These are phyloP conservation scores for Matsumyia berberina DNA, from an alignment of 2,888 invertebrate species.

Conservation along the genomic window DNA sequence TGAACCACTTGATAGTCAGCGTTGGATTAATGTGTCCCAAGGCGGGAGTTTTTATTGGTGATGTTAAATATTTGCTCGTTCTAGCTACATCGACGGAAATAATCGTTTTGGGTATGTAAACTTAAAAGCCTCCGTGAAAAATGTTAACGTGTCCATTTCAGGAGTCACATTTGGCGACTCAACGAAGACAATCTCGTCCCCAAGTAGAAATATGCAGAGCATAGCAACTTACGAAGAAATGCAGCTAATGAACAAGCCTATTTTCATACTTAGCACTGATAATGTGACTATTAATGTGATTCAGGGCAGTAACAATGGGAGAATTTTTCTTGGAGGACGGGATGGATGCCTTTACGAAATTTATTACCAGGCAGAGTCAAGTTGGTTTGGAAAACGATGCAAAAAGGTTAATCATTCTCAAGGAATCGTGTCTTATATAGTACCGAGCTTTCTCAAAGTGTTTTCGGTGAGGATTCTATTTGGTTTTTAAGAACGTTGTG, in stretches of 20 bases:
- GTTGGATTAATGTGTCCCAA: constrained; percentile 96
- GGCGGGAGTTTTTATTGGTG: constrained; percentile 93
- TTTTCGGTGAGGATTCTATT: constrained; percentile 82
- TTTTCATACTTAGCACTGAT: constrained; percentile 96
- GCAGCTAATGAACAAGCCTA: constrained; percentile 96
- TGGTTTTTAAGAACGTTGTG: background rate
- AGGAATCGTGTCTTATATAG: constrained; percentile 92
- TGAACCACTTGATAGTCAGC: constrained; percentile 96
- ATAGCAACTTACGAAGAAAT: constrained; percentile 88
- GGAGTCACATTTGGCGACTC: constrained; percentile 83
- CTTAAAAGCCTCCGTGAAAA: background rate
- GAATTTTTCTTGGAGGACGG: constrained; percentile 97
- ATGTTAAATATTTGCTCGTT: constrained; percentile 95
- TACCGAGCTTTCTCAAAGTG: constrained; percentile 95
- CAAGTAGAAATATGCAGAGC: constrained; percentile 78
- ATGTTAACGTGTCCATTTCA: constrained; percentile 35
- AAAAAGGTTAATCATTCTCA: constrained; percentile 97
- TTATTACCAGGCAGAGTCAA: constrained; percentile 94
- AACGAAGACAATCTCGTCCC: constrained; percentile 80
- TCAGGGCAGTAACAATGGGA: constrained; percentile 91
- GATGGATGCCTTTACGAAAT: constrained; percentile 98
- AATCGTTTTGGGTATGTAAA: constrained; percentile 84
- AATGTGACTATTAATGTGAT: constrained; percentile 93
- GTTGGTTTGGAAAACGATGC: constrained; percentile 98
- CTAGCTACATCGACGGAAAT: constrained; percentile 98